phyloP scores from a whole-genome alignment of 2,888 invertebrate genomes.

The Cantharis flavilabris region DNA sequence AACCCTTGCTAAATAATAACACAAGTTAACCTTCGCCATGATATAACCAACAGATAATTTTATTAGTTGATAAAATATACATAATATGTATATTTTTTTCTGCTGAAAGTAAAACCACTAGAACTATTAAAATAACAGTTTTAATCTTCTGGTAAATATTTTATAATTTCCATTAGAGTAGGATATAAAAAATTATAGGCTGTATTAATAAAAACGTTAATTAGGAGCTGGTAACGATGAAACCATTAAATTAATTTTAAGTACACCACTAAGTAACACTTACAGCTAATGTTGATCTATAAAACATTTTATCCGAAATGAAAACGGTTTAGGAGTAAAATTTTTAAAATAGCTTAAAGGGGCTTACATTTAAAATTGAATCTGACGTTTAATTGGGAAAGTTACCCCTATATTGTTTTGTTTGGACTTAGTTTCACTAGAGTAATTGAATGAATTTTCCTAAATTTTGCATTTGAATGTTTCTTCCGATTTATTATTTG shows the following conservation, averaged over 20 bases:
- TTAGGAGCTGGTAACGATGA: neutral
- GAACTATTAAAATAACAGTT: neutral
- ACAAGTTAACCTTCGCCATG: neutral
- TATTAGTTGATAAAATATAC: neutral
- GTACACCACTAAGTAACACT: neutral
- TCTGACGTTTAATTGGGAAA: neutral
- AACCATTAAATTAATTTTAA: neutral
- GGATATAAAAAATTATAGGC: neutral
- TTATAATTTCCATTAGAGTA: neutral
- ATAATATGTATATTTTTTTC: neutral
- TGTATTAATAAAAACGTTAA: neutral
- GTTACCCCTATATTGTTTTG: neutral
- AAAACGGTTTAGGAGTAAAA: neutral
- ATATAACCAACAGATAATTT: neutral
- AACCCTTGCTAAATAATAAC: neutral
- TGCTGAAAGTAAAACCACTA: neutral
- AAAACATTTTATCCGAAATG: neutral
- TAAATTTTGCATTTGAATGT: neutral
- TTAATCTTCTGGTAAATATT: neutral
- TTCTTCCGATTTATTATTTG: neutral
- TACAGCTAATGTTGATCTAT: neutral
- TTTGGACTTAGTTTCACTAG: neutral
- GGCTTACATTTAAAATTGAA: neutral
- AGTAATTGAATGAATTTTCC: neutral
- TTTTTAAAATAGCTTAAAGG: neutral